Evolutionary conservation across 2,797 vertebrate species (phyloP), one percentile per base, ranked within the genome.

Genomic region (Babyrousa celebensis): DNA sequence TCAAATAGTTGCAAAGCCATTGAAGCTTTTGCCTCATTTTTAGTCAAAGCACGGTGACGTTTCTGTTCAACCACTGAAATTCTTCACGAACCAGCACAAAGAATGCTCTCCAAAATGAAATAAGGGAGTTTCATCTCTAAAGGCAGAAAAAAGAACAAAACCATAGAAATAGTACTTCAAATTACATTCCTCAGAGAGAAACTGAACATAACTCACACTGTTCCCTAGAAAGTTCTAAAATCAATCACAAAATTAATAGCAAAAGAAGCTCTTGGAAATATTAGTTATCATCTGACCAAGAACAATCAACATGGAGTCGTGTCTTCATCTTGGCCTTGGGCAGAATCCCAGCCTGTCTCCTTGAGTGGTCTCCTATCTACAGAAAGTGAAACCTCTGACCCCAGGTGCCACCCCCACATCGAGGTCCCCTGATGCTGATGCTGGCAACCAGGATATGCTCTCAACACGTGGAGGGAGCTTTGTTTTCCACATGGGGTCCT

Each of bases 31-130:
- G 18, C 27, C n/a, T 91, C 52, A 56, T 79, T 87, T 85, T 87
- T 48, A 72, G 56, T 91, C 48, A 95, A 92, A 85, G 23, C 32
- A 27, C 25, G 68, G 25, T 23, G 21, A 96, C 23, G 10, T 92
- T 87, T 77, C 89, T 65, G 25, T 40, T 78, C 85, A 93, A 40
- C 25, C 25, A 65, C 1, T 89, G 43, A 18, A 43, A 56, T 74
- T 89, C 63, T 74, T 95, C 58, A 65, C 89, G 74, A 70, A 91
- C 14, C 17, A 60, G 56, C 63, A 91, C 40, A 56, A 70, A 62
- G 74, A 78, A 72, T 74, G n/a, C 86, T 82, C 78, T 85, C 25
- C 2, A 63, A 92, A 78, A 29, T 65, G 32, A 85, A 75, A 84
- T 36, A 74, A 27, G 68, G 1, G 25, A 18, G 62, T 86, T 89